Evolutionary conservation across 1,140 invertebrate species (phyloP).

Genomic region (Formica exsecta): DNA sequence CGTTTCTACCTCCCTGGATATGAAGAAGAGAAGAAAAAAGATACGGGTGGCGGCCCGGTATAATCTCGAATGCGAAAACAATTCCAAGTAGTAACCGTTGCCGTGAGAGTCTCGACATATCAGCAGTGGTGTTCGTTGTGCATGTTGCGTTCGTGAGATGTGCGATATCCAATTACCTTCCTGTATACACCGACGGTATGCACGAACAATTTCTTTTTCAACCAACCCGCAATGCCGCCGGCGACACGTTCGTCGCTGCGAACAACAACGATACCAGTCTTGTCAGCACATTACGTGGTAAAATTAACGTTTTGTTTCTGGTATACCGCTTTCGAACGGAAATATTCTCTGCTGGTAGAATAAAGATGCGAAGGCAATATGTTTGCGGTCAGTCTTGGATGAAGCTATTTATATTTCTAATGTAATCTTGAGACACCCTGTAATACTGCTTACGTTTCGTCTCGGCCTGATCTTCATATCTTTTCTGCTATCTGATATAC

Average conservation of each 20-base stretch:
- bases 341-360: background rate
- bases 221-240: conserved; percentile 29
- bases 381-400: background rate
- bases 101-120: conserved; percentile 74
- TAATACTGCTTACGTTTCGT: conserved; percentile 45
- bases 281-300: conserved; percentile 34
- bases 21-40: conserved; percentile 40
- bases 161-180: conserved; percentile 75
- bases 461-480: conserved; percentile 32
- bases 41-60: conserved; percentile 58
- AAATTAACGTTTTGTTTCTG: conserved; percentile 39
- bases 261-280: conserved; percentile 49
- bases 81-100: conserved; percentile 76
- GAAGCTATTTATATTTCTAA: conserved; percentile 33
- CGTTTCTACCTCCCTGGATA: background rate
- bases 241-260: conserved; percentile 43
- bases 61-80: conserved; percentile 76
- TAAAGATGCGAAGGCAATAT: background rate
- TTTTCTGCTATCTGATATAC: conserved; percentile 31
- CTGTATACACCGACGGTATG: conserved; percentile 52
- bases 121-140: conserved; percentile 70
- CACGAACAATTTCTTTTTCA: conserved; percentile 50
- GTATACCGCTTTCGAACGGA: background rate
- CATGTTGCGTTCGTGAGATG: conserved; percentile 69
- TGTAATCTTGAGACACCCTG: conserved; percentile 2